Evolutionary conservation across 2,113 vertebrate species (phyloP), one percentile per base, ranked within the genome.

Genomic region (Macrotis lagotis): DNA sequence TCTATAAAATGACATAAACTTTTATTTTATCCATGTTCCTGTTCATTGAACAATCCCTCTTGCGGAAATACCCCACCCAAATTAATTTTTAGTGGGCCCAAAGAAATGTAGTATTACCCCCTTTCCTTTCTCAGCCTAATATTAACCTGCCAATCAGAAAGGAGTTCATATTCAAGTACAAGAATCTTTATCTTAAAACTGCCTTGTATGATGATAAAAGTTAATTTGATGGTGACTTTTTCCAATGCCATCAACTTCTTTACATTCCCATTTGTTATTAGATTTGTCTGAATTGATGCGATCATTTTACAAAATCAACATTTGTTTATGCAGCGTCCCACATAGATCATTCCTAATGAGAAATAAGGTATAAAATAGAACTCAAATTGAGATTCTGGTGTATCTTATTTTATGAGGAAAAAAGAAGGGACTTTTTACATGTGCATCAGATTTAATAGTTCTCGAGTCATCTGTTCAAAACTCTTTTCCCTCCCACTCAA

Each of bases 1-100:
- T 91, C 93, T 97, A 96, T 93, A 98, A 98, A 98, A 96, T 50
- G 90, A 89, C 48, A 91, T 11, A 53, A 94, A 50, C 88, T 92
- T 90, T 91, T 95, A 94, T 91, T 96, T 96, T 92, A 95, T 25
- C 95, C 12, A 88, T 88, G 24, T 50, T 91, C 52, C 91, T 93
- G 92, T 74, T 94, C 89, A 91, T 47, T 96, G 92, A 96, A 92
- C 91, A 93, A 66, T 90, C 95, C 47, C 51, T 96, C 50, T 44
- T 93, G 92, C 94, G 59, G n/a, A 49, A 52, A 96, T 47, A 51
- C 25, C 52, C 89, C 48, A 91, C 97, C 96, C 95, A 94, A 93
- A 96, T 88, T 44, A 92, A 92, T 59, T 96, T 74, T 53, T 96
- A 94, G 96, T 88, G 48, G 47, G 95, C 89, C 91, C 31, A 74